Conservation (phyloP, 2,797 vertebrate genomes). For the Microctenopoma steveboyesi region DNA sequence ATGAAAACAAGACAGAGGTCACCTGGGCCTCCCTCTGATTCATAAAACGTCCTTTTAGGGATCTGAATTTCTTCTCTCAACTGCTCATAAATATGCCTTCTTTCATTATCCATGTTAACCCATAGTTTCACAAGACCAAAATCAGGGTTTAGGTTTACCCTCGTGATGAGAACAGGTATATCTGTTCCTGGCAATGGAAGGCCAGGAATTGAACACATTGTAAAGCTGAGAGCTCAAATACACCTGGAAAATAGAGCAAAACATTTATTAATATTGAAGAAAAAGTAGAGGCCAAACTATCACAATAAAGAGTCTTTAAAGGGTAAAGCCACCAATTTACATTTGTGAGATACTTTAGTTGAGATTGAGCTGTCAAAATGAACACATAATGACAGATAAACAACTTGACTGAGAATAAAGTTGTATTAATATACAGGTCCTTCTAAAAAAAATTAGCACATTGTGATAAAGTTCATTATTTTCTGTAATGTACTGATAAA, state of each 20-base stretch:
- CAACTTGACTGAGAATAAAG: too few relatives aligned
- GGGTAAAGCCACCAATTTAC: background rate
- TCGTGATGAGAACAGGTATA: constrained; percentile 80
- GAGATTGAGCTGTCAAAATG: background rate
- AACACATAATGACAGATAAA: background rate
- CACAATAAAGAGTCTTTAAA: background rate
- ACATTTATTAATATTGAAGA: background rate
- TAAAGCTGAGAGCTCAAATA: constrained; percentile 26
- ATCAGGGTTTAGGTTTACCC: constrained; percentile 79
- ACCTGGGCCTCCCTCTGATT: constrained; percentile 72
- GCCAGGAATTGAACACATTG: constrained; percentile 78
- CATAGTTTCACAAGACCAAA: constrained; percentile 86
- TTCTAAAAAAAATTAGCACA: too few relatives aligned
- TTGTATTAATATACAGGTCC: too few relatives aligned
- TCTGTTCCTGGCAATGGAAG: constrained; percentile 75
- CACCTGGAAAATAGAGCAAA: constrained; percentile 49
- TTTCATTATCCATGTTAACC: constrained; percentile 82
- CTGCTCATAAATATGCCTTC: constrained; percentile 72
- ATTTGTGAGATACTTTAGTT: background rate
- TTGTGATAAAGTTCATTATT: too few relatives aligned
- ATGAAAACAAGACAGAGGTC: constrained; percentile 85
- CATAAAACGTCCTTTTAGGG: constrained; percentile 67
- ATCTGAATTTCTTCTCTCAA: constrained; percentile 82
- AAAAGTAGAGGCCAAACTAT: background rate
- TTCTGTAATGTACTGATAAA: too few relatives aligned